Percentiles rank a stretch among this genome's conserved stretches.
phyloP scores from a whole-genome alignment of 2,888 invertebrate species.

The Dynastes hyllus region DNA sequence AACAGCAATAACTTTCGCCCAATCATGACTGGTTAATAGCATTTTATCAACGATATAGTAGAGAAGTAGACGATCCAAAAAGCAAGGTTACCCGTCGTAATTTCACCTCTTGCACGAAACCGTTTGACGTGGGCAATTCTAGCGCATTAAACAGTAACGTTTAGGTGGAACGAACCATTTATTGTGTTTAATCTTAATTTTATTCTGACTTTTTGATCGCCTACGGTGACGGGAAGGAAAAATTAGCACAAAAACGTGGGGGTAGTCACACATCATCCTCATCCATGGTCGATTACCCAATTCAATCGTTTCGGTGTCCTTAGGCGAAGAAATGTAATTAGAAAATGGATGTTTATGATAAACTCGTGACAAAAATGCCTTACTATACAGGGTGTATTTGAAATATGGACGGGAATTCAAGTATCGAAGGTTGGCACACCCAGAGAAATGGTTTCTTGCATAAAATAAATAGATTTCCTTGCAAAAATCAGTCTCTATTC shows the following conservation, averaged over 20 bases:
- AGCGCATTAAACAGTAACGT: background rate
- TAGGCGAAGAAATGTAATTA: background rate
- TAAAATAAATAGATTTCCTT: too few species aligned
- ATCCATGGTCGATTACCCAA: background rate
- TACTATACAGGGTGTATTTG: too few species aligned
- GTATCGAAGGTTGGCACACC: too few species aligned
- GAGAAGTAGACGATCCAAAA: background rate
- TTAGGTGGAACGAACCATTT: background rate
- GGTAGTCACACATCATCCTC: background rate
- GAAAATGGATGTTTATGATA: too few species aligned
- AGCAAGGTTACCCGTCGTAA: background rate
- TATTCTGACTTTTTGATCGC: background rate
- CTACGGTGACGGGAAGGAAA: constrained; percentile 2
- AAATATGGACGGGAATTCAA: too few species aligned
- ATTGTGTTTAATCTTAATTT: background rate
- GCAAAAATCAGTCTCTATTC: too few species aligned
- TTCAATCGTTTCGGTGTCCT: background rate
- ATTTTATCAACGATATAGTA: background rate
- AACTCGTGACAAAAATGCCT: too few species aligned
- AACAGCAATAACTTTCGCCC: constrained; percentile 9
- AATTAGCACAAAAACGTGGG: constrained; percentile 1
- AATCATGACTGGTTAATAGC: background rate
- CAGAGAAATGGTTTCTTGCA: too few species aligned
- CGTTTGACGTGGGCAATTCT: background rate
- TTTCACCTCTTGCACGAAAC: background rate